Evolutionary conservation across 2,113 vertebrate genomes (phyloP), one percentile per base, ranked within the genome.

Genomic region (Phrynosoma blainvillii): DNA sequence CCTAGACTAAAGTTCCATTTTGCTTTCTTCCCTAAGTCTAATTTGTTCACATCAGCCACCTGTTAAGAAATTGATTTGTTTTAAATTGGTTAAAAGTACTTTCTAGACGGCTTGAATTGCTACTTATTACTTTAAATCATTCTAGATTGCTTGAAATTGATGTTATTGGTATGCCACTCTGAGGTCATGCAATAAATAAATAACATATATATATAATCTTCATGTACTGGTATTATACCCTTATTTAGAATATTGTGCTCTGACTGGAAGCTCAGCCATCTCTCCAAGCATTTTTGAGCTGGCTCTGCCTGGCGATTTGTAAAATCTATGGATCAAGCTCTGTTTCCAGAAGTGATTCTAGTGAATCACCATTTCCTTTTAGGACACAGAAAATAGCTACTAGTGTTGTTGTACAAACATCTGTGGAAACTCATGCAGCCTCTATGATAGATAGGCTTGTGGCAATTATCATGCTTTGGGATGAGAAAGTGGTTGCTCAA

Each of bases 11-110:
- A 59, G 4, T 70, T 94, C 90, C 73, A 23, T n/a, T 87, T 65
- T 14, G 47, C 59, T 82, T 73, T 2, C 1, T 11, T 87, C 91
- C 77, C 84, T 85, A 89, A 79, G 52, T 86, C 86, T 77, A 85
- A 32, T 70, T 89, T 3, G 4, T 83, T 36, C 56, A 42, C 54
- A 10, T 75, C 47, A 47, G 47, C 7, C 47, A 47, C 47, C 32
- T 74, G 74, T 75, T 62, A 62, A 62, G 59, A 62, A 62, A 62
- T 14, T 62, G 18, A 62, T 62, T 62, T 14, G 59, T 62, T 62
- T 18, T 62, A 62, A 62, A 62, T 16, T 16, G 14, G 14, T 62
- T 18, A 62, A 62, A 62, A 4, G 18, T 62, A 18, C 59, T 18
- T 62, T 62, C 59, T 62, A 62, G 59, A 62, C 59, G 18, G 59